A percentile compares a stretch with the other conserved stretches of the same genome.
Evolutionary conservation across 2,888 invertebrate species (phyloP).

Genomic region (Tenthredo amoena): DNA sequence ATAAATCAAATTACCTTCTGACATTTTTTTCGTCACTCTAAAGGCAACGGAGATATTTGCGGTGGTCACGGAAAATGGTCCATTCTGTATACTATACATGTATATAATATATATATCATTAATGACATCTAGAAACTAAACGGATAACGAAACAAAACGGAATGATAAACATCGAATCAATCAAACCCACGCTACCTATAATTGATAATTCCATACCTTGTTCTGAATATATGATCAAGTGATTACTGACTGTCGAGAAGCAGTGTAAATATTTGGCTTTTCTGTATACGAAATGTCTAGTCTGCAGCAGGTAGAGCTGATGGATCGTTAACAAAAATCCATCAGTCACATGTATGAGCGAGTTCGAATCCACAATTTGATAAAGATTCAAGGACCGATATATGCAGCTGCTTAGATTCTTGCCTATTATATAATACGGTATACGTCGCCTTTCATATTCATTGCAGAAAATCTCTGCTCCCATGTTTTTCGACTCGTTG

Average conservation of each 20-base stretch:
- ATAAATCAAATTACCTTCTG: no score
- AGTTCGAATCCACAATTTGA: not conserved
- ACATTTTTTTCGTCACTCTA: no score
- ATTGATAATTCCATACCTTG: conserved; percentile 35
- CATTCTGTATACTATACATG: no score
- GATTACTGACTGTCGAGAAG: not conserved
- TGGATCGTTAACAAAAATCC: not conserved
- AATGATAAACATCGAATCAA: conserved; percentile 67
- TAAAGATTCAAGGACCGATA: not conserved
- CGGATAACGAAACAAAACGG: conserved; percentile 68
- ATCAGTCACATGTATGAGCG: not conserved
- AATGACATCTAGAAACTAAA: conserved; percentile 61
- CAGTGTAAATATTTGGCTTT: not conserved
- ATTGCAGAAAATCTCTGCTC: not conserved
- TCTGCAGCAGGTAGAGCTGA: not conserved
- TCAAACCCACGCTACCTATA: conserved; percentile 58
- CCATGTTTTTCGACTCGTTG: not conserved
- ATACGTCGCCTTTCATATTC: not conserved
- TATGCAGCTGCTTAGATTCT: not conserved
- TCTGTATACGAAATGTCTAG: not conserved
- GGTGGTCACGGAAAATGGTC: no score
- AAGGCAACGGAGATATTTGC: no score
- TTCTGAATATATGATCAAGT: conserved; percentile 3
- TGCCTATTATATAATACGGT: not conserved
- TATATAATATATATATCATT: not conserved